Base-by-base conservation (phyloP, 2,888 invertebrate species). In the Cheilosia impressa region DNA sequence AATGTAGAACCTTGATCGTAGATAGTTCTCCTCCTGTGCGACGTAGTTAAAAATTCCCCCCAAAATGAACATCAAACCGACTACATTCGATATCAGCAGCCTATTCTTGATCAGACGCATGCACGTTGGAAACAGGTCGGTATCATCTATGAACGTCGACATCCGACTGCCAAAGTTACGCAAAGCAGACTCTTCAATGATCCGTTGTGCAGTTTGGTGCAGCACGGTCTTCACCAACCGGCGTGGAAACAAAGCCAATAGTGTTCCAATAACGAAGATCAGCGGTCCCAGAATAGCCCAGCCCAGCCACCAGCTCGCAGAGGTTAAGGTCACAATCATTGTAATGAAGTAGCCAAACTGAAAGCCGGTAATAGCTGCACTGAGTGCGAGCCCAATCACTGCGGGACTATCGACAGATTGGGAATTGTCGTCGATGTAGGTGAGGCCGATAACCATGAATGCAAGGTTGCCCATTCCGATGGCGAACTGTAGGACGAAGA, bases 391-490 rank as follows among this genome's bases (percentile, higher is more conserved):
- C 0, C 92, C 93, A 78, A 94, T 91, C 38, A 92, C 92, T 0
- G 92, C 92, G 0, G 94, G 92, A 79, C 93, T 93, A 58, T 93
- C 93, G 63, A 92, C 91, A 22, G 92, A 93, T 27, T 93, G 91
- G 0, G 94, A 93, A 88, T 95, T 95, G 87, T 95, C 95, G 82
- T 95, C 95, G 9, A 95, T 91, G 88, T 94, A 95, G 4, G 93
- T 93, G 22, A 95, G 90, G 7, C 94, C 95, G 19, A 94, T 92
- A 0, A 93, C 92, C 55, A 93, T 93, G 87, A 93, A 94, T 0
- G 93, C 93, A 38, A 93, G 89, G 17, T 92, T 92, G 0, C 92
- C 93, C 75, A 94, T 89, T 65, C 93, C 94, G 62, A 92, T 90
- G 0, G 93, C 89, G 60, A 94, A 88, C 88, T 94, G 94, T 0